phyloP scores from a whole-genome alignment of 2,797 vertebrate genomes.

The Galagoides demidoff region DNA sequence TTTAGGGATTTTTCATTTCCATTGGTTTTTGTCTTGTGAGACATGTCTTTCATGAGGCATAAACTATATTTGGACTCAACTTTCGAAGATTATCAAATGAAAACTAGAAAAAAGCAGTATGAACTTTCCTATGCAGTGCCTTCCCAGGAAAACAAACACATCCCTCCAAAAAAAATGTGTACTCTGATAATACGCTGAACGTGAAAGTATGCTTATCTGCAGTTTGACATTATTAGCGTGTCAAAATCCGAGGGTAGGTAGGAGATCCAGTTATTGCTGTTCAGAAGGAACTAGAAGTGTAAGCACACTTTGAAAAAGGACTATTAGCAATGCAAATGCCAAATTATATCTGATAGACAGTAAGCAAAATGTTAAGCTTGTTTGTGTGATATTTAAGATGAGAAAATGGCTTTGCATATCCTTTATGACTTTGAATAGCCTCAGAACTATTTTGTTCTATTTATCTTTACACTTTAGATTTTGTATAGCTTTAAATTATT shows the following conservation, averaged over 20 bases:
- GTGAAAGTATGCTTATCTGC: neutral
- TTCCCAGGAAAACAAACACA: neutral
- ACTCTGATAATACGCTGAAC: neutral
- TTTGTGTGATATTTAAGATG: slow-evolving; percentile 28
- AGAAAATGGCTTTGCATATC: slow-evolving; percentile 44
- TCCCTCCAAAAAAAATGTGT: neutral
- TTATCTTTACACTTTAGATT: neutral
- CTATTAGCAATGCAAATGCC: slow-evolving; percentile 26
- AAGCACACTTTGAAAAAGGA: slow-evolving; percentile 25
- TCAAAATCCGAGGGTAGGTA: neutral
- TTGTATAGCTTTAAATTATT: slow-evolving; percentile 34
- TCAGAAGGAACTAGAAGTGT: slow-evolving; percentile 32
- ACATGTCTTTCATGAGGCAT: slow-evolving; percentile 28
- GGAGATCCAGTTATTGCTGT: neutral
- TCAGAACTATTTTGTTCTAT: slow-evolving; percentile 18
- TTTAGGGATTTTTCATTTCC: slow-evolving; percentile 14
- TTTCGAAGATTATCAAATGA: slow-evolving; percentile 32
- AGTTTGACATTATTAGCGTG: neutral
- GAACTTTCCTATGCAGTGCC: neutral
- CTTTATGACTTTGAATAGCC: slow-evolving; percentile 11
- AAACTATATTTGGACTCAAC: slow-evolving; percentile 17
- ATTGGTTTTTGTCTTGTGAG: slow-evolving; percentile 50
- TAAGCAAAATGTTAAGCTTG: slow-evolving; percentile 42
- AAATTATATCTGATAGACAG: slow-evolving; percentile 41
- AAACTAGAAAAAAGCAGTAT: slow-evolving; percentile 38